Conservation (phyloP, 2,888 invertebrate genomes). For the Opisthograptis luteolata region DNA sequence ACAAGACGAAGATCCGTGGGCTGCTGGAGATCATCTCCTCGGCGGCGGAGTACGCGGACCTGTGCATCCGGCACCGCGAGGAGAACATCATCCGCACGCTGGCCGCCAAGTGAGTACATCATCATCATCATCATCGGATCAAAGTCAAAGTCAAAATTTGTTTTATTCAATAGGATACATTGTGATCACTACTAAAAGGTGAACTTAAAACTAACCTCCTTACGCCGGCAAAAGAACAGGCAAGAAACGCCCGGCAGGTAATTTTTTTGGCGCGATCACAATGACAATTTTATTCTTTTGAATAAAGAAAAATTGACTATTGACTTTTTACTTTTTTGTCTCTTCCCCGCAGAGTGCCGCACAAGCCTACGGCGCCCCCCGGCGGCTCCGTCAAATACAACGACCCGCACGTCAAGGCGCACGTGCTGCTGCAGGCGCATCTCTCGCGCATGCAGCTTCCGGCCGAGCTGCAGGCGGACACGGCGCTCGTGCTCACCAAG, state of each 20-base stretch:
- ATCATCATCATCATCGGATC: too few relatives aligned
- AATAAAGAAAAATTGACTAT: too few relatives aligned
- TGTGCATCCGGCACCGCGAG: slow-evolving; percentile 97
- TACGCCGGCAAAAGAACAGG: too few relatives aligned
- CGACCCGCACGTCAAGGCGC: slow-evolving; percentile 98
- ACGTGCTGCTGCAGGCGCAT: slow-evolving; percentile 97
- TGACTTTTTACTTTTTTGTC: neutral
- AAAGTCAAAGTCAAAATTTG: too few relatives aligned
- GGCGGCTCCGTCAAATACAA: slow-evolving; percentile 90
- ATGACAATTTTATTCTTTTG: too few relatives aligned
- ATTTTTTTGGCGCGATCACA: too few relatives aligned
- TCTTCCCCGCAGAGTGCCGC: slow-evolving; percentile 83
- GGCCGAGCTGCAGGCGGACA: slow-evolving; percentile 98
- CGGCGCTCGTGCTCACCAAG: slow-evolving; percentile 94
- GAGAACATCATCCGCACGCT: slow-evolving; percentile 91
- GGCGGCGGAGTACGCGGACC: slow-evolving; percentile 97
- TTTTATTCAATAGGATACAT: too few relatives aligned
- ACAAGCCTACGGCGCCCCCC: slow-evolving; percentile 85
- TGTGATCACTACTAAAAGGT: too few relatives aligned
- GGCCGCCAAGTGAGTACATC: slow-evolving; percentile 88
- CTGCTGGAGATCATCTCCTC: slow-evolving; percentile 98
- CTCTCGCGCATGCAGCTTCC: slow-evolving; percentile 96
- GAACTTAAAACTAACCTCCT: too few relatives aligned
- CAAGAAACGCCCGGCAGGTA: too few relatives aligned
- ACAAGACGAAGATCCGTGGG: slow-evolving; percentile 98